phyloP scores from a whole-genome alignment of 2,113 vertebrate species.

The Pluvianellus socialis region DNA sequence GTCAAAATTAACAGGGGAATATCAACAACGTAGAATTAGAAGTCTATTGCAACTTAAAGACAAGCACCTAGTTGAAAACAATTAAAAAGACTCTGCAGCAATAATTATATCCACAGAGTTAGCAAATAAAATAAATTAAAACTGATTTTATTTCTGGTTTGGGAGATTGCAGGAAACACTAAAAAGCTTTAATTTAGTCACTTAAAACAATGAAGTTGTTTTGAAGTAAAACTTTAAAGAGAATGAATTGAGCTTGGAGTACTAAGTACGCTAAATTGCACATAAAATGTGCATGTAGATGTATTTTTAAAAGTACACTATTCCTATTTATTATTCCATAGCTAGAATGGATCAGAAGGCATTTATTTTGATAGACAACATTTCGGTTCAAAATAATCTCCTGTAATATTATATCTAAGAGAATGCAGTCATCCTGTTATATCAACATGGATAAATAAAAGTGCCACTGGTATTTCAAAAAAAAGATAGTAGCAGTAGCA shows the following conservation, averaged over 20 bases:
- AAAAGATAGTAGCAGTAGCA: neutral
- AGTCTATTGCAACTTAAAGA: slow-evolving; percentile 81
- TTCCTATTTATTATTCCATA: slow-evolving; percentile 7
- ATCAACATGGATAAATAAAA: neutral
- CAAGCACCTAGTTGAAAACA: slow-evolving; percentile 84
- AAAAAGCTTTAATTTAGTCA: slow-evolving; percentile 78
- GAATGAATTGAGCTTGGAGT: slow-evolving; percentile 58
- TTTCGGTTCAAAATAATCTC: neutral
- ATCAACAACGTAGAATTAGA: slow-evolving; percentile 77
- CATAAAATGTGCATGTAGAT: slow-evolving; percentile 29
- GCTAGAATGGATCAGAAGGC: neutral
- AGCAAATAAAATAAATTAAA: slow-evolving; percentile 89
- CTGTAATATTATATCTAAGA: neutral
- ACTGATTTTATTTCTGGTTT: slow-evolving; percentile 84
- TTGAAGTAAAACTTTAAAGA: slow-evolving; percentile 75
- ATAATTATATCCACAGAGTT: slow-evolving; percentile 83
- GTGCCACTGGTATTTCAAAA: neutral
- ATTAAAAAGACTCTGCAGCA: slow-evolving; percentile 81
- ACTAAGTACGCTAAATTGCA: slow-evolving; percentile 54
- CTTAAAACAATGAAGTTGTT: slow-evolving; percentile 75
- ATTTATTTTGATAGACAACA: neutral
- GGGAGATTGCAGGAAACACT: slow-evolving; percentile 78
- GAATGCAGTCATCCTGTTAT: neutral
- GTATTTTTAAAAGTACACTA: slow-evolving; percentile 36
- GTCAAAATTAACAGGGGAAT: slow-evolving; percentile 80